These are phyloP conservation scores for Labia minor DNA, from an alignment of 2,888 invertebrate genomes.

Conservation along the genomic window DNA sequence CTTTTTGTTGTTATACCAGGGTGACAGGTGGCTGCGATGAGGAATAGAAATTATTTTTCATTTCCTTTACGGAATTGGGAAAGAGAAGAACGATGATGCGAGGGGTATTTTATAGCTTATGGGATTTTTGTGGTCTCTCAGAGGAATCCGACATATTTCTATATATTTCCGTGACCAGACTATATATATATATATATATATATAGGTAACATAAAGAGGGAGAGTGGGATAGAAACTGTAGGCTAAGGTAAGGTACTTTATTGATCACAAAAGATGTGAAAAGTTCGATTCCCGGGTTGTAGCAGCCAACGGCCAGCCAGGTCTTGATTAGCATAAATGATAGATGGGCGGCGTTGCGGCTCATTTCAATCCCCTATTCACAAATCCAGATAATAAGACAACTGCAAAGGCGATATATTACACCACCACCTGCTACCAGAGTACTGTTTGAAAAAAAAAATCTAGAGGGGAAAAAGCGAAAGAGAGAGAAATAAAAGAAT, in stretches of 20 bases:
- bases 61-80: slow-evolving; percentile 7
- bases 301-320: neutral
- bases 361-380: slow-evolving; percentile 8
- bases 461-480: neutral
- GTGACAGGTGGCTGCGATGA: neutral
- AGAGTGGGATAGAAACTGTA: slow-evolving; percentile 13
- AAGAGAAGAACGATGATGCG: neutral
- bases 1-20: slow-evolving; percentile 4
- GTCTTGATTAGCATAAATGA: neutral
- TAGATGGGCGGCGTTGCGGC: slow-evolving; percentile 5
- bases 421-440: slow-evolving; percentile 7
- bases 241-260: slow-evolving; percentile 23
- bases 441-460: neutral
- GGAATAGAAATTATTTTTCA: slow-evolving; percentile 13
- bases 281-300: slow-evolving; percentile 21
- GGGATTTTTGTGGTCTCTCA: slow-evolving; percentile 25
- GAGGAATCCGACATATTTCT: slow-evolving; percentile 26
- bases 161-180: slow-evolving; percentile 8
- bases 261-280: slow-evolving; percentile 25
- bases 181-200: neutral
- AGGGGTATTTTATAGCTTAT: slow-evolving; percentile 25
- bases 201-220: neutral
- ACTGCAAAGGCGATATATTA: slow-evolving; percentile 13
- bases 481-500: neutral
- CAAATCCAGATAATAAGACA: slow-evolving; percentile 13